Percentiles rank a stretch among this genome's conserved stretches.
Conservation (phyloP, 2,113 vertebrate genomes). For the Perca fluviatilis region DNA sequence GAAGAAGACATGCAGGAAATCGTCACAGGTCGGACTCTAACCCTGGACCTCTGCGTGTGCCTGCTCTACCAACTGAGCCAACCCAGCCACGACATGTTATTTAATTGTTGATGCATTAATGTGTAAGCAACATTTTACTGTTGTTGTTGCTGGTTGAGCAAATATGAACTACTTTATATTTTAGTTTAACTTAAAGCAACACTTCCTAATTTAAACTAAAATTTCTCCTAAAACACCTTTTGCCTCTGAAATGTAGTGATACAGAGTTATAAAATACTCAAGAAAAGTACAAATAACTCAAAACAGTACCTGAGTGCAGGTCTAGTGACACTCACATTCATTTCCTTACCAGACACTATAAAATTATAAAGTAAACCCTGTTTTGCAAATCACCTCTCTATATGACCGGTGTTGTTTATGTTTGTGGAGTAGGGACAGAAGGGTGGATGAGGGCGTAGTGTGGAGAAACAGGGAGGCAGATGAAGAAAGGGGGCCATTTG, state of each 20-base stretch:
- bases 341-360: neutral
- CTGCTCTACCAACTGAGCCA: too few relatives aligned
- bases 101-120: neutral
- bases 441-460: conserved; percentile 34
- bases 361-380: neutral
- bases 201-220: neutral
- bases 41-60: too few relatives aligned
- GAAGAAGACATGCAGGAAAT: too few relatives aligned
- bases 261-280: neutral
- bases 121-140: neutral
- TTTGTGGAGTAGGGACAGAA: conserved; percentile 52
- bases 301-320: neutral
- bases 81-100: too few relatives aligned
- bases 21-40: too few relatives aligned
- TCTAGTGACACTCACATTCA: neutral
- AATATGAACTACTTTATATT: neutral
- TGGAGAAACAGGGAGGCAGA: conserved; percentile 42
- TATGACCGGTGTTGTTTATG: conserved; percentile 29
- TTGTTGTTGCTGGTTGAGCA: neutral
- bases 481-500: conserved; percentile 80
- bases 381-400: neutral
- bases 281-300: neutral
- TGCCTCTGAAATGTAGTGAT: neutral
- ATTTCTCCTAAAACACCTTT: neutral
- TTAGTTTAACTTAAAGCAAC: neutral